Conservation (phyloP, 30 jellyfish, hydroid and myxozoan genomes). For the Clytia hemisphaerica region DNA sequence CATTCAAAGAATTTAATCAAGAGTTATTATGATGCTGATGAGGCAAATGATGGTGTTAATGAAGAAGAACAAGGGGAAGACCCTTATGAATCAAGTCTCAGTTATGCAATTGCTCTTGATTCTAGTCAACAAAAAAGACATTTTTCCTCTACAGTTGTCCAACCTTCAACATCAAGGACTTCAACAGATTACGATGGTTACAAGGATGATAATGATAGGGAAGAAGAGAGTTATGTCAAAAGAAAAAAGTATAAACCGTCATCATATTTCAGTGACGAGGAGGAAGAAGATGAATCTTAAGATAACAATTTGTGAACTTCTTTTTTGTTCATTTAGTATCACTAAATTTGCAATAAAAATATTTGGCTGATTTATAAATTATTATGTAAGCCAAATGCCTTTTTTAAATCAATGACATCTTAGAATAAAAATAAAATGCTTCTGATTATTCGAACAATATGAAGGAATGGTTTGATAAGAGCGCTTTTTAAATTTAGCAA, state of each 20-base stretch:
- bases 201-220: conserved; percentile 20
- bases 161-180: too few species aligned
- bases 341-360: too few species aligned
- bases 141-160: background rate
- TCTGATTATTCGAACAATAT: too few species aligned
- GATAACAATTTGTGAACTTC: too few species aligned
- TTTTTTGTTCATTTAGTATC: too few species aligned
- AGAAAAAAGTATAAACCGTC: conserved; percentile 63
- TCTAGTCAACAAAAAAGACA: conserved; percentile 14
- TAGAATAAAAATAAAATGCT: too few species aligned
- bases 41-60: conserved; percentile 17
- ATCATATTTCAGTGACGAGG: conserved; percentile 93
- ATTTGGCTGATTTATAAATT: too few species aligned
- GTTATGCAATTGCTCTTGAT: conserved; percentile 72
- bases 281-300: conserved; percentile 60
- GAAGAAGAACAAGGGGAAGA: conserved; percentile 82
- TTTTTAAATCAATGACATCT: too few species aligned
- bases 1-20: conserved; percentile 12
- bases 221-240: conserved; percentile 2
- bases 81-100: conserved; percentile 68
- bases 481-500: too few species aligned
- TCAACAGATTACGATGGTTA: conserved; percentile 46
- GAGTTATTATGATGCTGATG: conserved; percentile 31
- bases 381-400: too few species aligned
- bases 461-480: too few species aligned